Evolutionary conservation across 2,113 vertebrate species (phyloP).

Genomic region (Isurus oxyrinchus): DNA sequence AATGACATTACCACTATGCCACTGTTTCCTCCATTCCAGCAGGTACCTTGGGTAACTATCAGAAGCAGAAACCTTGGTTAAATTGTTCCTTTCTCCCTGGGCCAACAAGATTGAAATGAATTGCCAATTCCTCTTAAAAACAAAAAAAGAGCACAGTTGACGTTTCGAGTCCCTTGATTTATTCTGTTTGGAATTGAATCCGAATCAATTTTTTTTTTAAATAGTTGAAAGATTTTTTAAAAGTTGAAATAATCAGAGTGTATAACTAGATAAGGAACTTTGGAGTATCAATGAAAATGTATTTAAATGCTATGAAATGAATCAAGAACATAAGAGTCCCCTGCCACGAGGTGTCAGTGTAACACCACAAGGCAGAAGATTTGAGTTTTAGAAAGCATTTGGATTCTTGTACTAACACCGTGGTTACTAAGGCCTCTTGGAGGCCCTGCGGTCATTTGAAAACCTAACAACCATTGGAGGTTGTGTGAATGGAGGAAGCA

Average conservation of each 20-base stretch:
- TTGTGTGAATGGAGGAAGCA: neutral
- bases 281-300: neutral
- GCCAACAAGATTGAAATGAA: neutral
- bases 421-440: neutral
- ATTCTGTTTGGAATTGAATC: neutral
- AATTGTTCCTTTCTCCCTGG: neutral
- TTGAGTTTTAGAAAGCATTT: neutral
- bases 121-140: neutral
- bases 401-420: neutral
- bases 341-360: slow-evolving; percentile 23
- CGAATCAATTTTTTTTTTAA: too few relatives aligned
- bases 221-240: neutral
- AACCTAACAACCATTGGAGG: neutral
- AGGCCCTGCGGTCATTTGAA: neutral
- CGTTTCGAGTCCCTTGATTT: too few relatives aligned
- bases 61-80: neutral
- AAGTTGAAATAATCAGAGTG: neutral
- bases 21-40: neutral
- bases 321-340: neutral
- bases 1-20: too few relatives aligned
- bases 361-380: neutral
- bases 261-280: neutral
- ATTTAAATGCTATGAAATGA: neutral
- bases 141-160: too few relatives aligned
- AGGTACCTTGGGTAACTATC: neutral